These are phyloP conservation scores for Neopelma chrysocephalum DNA, from an alignment of 2,797 vertebrate genomes.

Conservation along the genomic window DNA sequence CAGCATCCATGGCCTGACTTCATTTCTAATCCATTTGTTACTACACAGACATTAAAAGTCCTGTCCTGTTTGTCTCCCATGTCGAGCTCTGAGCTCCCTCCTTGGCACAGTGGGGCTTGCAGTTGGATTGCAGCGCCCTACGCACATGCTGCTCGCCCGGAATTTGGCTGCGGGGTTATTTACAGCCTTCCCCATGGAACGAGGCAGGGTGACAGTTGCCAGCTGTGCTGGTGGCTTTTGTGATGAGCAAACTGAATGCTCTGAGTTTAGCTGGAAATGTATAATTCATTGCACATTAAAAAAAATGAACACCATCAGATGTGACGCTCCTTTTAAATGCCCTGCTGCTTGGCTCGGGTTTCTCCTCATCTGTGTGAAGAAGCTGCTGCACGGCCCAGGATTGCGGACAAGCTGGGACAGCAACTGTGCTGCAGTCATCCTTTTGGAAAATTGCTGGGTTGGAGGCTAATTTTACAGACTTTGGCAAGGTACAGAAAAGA, in stretches of 20 bases:
- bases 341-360: not conserved
- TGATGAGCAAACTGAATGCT: not conserved
- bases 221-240: slow-evolving; percentile 27
- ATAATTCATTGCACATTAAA: not conserved
- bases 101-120: not conserved
- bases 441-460: not conserved
- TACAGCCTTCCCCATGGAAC: not conserved
- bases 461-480: not conserved
- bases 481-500: not conserved
- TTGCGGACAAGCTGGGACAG: not conserved
- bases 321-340: not conserved
- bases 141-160: accelerated
- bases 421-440: not conserved
- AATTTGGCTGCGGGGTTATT: not conserved
- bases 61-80: not conserved
- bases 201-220: not conserved
- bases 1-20: not conserved
- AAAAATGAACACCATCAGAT: not conserved
- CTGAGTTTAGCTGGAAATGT: not conserved
- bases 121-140: not conserved
- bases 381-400: not conserved
- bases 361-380: not conserved
- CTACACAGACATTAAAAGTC: not conserved
- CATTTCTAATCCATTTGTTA: not conserved
- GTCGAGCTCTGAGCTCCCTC: not conserved